These are phyloP conservation scores for Brachionus koreanus DNA, from an alignment of 1,140 invertebrate genomes.

Conservation along the genomic window DNA sequence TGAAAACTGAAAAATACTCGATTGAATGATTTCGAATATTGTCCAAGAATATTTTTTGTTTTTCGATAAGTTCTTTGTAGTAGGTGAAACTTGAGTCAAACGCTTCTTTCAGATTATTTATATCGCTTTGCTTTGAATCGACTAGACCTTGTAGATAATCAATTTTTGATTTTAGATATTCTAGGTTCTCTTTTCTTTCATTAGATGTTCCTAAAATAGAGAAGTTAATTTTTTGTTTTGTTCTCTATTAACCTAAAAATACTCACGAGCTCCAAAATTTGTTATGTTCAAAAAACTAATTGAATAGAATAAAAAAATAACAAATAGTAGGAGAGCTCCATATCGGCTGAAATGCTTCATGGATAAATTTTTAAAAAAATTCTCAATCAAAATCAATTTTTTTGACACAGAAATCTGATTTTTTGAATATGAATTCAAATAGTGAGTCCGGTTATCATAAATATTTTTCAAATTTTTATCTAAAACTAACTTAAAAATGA, in stretches of 20 bases:
- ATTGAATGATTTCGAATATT: background rate
- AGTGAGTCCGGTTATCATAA: background rate
- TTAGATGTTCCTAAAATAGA: background rate
- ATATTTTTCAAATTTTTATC: background rate
- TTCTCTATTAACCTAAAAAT: background rate
- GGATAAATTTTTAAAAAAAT: background rate
- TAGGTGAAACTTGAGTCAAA: background rate
- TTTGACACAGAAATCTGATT: background rate
- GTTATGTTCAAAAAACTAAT: conserved; percentile 22
- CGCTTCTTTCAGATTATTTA: conserved; percentile 7
- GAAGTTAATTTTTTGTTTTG: background rate
- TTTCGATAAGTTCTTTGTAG: conserved; percentile 9
- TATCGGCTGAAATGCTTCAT: conserved; percentile 40
- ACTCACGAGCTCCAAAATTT: conserved; percentile 7
- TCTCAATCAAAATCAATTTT: background rate
- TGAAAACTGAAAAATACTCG: background rate
- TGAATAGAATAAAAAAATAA: background rate
- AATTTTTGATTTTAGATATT: conserved; percentile 8
- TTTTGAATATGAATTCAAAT: background rate
- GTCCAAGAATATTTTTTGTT: conserved; percentile 6
- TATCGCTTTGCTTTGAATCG: conserved; percentile 24
- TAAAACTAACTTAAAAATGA: background rate
- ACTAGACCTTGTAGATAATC: conserved; percentile 34
- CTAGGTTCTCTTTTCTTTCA: background rate
- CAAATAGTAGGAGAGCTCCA: conserved; percentile 4